Base-by-base conservation (phyloP, 2,797 vertebrate species). In the Amblyopsis hoosieri region DNA sequence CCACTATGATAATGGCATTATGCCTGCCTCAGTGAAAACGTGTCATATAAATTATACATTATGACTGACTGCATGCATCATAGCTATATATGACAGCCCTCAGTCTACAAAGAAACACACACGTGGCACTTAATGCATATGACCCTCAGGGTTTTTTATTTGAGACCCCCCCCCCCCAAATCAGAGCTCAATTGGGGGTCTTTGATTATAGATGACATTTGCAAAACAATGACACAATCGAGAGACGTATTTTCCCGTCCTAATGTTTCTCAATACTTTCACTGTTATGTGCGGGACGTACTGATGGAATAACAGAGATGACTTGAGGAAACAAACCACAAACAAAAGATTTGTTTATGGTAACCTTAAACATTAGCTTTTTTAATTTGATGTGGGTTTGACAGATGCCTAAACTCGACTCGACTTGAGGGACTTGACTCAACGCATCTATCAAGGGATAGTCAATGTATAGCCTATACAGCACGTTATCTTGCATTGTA, bases 31-130 rank as follows among this genome's bases (percentile, higher is more conserved):
- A 61, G 82, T 90, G 84, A 89, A 90, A 91, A 88, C 84, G 83
- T 90, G 86, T 91, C 86, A 90, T 89, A 90, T 93, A 89, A 91
- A 94, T 92, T 88, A 91, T 89, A 85, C 90, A 91, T 91, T 83
- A 87, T 85, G 81, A 78, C 74, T 67, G 51, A 81, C 74, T 75
- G 71, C 82, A 86, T 85, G 84, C 79, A 66, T 83, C 75, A 81
- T 79, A 79, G 86, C 90, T 79, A 87, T 87, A 86, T 80, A 65
- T 89, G 89, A 86, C 86, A 89, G 86, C 76, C 66, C 76, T 89
- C 85, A 80, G 80, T 87, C 84, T 69, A n/a, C 51, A 29, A 66
- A 33, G 54, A 81, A 82, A 86, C 85, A 80, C 29, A 50, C 71
- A 72, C 66, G 54, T 79, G 83, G 82, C 72, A 78, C 74, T 72